Conservation (phyloP, 2,797 vertebrate genomes). For the Pangasius macronema region DNA sequence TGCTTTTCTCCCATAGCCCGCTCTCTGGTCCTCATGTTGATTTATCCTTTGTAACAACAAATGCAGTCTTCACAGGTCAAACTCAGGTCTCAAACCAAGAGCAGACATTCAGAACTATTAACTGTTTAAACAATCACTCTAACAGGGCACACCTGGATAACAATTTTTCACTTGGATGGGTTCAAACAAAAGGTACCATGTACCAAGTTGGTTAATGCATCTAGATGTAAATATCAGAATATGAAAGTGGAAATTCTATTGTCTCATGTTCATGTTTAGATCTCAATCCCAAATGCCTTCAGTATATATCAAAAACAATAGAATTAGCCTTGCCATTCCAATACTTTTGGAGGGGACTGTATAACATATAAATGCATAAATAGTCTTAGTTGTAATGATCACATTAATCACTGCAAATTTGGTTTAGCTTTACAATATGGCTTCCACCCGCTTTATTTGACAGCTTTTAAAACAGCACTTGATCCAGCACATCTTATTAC, state of each 20-base stretch:
- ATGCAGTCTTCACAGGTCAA: neutral
- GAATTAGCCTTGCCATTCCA: neutral
- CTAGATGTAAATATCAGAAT: neutral
- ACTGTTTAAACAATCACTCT: too few relatives aligned
- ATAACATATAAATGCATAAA: neutral
- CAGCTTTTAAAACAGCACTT: neutral
- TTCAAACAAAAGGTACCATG: neutral
- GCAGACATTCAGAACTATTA: neutral
- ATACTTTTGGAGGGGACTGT: neutral
- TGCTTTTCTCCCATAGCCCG: neutral
- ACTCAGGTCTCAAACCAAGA: neutral
- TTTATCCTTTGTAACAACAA: neutral
- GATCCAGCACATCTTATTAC: neutral
- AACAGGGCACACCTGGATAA: too few relatives aligned
- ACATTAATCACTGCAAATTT: neutral
- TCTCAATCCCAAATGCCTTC: neutral
- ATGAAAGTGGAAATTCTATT: neutral
- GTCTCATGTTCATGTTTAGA: neutral
- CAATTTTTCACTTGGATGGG: too few relatives aligned
- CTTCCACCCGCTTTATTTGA: neutral
- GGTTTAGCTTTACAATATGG: neutral
- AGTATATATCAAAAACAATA: neutral
- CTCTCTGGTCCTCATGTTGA: neutral
- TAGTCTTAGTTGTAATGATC: neutral
- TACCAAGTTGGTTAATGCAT: neutral